Base-by-base conservation (phyloP, 2,888 invertebrate species). In the Choreutis nemorana region DNA sequence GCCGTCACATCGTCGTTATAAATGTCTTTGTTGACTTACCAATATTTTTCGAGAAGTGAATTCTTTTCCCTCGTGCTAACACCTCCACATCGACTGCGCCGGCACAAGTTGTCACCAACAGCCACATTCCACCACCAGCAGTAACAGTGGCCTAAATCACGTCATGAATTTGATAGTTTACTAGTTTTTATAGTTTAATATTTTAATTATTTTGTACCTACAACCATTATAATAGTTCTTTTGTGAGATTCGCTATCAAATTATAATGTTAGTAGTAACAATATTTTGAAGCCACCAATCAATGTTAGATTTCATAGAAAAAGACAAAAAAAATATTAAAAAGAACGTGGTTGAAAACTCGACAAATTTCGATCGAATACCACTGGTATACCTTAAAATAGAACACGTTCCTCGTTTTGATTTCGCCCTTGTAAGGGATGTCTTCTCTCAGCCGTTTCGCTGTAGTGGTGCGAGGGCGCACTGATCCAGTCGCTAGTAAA, bases 1-100 rank as follows among this genome's bases (percentile, higher is more conserved):
- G n/a, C n/a, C n/a, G n/a, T n/a, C n/a, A n/a, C 24, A n/a, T 8
- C 8, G 18, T 8, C 8, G 18, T 18, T 18, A 6, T 6, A 18
- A 5, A 18, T 18, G 18, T 18, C 8, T 23, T 15, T 8, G 5
- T 13, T n/a, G 9, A 37, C 44, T 49, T 35, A 68, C 77, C 73
- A 31, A 78, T 65, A 47, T 65, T 64, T 42, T 62, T 66, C 3
- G 47, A 45, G 23, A 59, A 32, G 27, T 64, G 53, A 2, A 77
- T 43, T 23, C 62, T 45, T 32, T 72, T 75, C 2, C 73, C 75
- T 35, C 56, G 52, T 0, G 66, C 68, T 4, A 61, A 35, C 0
- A 78, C 66, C 48, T 77, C 75, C 0, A 71, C 50, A 24, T 75
- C 73, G 0, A 75, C 64, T 1, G 72, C 58, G 2, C 75, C 77